Percentiles rank a stretch among this genome's conserved stretches.
phyloP scores from a whole-genome alignment of 2,797 vertebrate species.

The Lacerta agilis region DNA sequence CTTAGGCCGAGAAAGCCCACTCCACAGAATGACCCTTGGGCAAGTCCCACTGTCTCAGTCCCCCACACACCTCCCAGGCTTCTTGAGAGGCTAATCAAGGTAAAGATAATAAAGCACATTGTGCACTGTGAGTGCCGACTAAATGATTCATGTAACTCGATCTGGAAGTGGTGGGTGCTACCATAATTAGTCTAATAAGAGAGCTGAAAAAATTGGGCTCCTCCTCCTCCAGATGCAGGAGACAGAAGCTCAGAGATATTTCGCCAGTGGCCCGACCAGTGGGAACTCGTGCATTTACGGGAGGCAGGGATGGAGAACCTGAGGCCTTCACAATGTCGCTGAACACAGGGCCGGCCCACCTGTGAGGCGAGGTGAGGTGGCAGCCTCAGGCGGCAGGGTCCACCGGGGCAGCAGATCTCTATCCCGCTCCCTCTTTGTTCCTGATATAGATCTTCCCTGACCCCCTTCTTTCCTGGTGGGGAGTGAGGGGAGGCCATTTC shows the following conservation, averaged over 20 bases:
- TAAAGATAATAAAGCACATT: conserved; percentile 34
- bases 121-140: conserved; percentile 4
- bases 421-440: neutral
- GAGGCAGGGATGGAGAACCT: no score
- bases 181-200: conserved; percentile 36
- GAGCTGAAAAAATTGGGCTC: conserved; percentile 12
- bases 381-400: no score
- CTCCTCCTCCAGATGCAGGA: conserved; percentile 17
- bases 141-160: conserved; percentile 33
- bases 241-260: conserved; percentile 7
- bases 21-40: neutral
- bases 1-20: neutral
- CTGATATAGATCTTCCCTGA: neutral
- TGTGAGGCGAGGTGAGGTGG: no score
- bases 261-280: neutral
- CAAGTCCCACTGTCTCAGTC: neutral
- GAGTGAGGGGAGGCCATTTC: no score
- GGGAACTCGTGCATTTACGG: neutral
- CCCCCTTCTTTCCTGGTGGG: no score
- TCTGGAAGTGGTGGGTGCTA: conserved; percentile 29
- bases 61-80: neutral
- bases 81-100: conserved; percentile 2
- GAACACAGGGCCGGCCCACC: no score
- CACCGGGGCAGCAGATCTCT: no score
- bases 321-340: no score